Evolutionary conservation across 35 echinoderm and acorn worm species (phyloP), one percentile per base, ranked within the genome.

Genomic region (Heliocidaris erythrogramma): DNA sequence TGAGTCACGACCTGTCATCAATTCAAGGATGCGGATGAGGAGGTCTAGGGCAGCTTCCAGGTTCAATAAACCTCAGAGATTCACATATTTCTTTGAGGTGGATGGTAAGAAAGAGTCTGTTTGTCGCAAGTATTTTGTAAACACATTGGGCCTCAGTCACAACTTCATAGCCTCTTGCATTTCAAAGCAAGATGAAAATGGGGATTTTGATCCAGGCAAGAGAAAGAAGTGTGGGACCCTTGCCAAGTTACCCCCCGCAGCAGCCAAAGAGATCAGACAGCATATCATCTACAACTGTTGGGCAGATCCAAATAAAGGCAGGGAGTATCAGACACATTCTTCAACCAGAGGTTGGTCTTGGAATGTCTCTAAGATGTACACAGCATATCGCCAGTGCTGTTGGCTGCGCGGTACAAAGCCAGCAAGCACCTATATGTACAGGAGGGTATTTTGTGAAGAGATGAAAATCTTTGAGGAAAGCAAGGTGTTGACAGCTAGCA

Each of bases 251-350:
- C 91, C 91, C 47, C 47, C 48, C n/a, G 91, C 48, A 17, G 47
- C 48, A 48, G 91, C 91, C 49, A 59, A 92, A 52, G 91, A 92
- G 27, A 59, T 92, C 91, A 92, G 49, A 59, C 91, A 92, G 91
- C 91, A 92, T n/a, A 92, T 92, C 91, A 92, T 92, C 49, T 92
- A 92, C 91, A 49, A 92, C 91, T 92, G 91, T 29, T 92, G 91
- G 91, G 91, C 91, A 53, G 91, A 92, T 92, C 48, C 91, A 59
- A 59, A 92, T 59, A 92, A 92, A 29, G 91, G 48, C 30, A 32
- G 91, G 16, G 91, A 92, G 47, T 92, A 52, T 48, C 91, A 92
- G 27, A 52, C 91, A 29, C 91, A 92, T 59, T 92, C 91, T 30
- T 92, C 91, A 30, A 92, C 47, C 47, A 92, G 50, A 52, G 91